Conservation (phyloP, 2,113 vertebrate species). For the Pseudorectes ferrugineus region DNA sequence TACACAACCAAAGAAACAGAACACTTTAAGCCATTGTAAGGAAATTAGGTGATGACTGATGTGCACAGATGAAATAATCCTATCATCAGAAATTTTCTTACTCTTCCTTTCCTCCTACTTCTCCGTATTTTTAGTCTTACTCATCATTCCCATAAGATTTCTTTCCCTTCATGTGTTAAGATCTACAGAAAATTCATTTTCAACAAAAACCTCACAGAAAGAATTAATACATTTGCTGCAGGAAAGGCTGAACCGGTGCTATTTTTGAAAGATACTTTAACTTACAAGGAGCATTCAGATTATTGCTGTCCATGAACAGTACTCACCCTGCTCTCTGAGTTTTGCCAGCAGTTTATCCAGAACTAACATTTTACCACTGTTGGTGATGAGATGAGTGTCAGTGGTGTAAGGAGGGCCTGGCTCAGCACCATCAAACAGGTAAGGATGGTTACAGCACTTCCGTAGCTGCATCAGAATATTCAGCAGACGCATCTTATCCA, state of each 20-base stretch:
- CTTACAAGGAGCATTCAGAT: background rate
- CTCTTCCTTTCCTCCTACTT: background rate
- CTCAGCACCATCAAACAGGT: conserved; percentile 88
- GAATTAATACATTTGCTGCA: background rate
- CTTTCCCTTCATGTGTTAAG: background rate
- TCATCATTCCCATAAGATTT: background rate
- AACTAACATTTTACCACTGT: conserved; percentile 88
- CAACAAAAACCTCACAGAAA: background rate
- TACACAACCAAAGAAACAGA: background rate
- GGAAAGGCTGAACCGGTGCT: background rate
- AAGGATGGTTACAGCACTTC: conserved; percentile 90
- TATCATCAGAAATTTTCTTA: background rate
- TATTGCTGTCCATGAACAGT: background rate
- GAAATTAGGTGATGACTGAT: background rate
- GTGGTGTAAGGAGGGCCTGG: conserved; percentile 89
- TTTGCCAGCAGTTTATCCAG: conserved; percentile 86
- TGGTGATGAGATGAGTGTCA: conserved; percentile 86
- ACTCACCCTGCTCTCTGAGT: conserved; percentile 84
- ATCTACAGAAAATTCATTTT: background rate
- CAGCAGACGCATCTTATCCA: conserved; percentile 90
- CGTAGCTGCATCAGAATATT: conserved; percentile 90
- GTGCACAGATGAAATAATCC: background rate
- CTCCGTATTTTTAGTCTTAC: background rate
- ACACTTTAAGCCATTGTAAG: background rate
- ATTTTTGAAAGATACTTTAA: background rate